phyloP scores from a whole-genome alignment of 2,888 invertebrate species.

The Drosophila neonasuta region DNA sequence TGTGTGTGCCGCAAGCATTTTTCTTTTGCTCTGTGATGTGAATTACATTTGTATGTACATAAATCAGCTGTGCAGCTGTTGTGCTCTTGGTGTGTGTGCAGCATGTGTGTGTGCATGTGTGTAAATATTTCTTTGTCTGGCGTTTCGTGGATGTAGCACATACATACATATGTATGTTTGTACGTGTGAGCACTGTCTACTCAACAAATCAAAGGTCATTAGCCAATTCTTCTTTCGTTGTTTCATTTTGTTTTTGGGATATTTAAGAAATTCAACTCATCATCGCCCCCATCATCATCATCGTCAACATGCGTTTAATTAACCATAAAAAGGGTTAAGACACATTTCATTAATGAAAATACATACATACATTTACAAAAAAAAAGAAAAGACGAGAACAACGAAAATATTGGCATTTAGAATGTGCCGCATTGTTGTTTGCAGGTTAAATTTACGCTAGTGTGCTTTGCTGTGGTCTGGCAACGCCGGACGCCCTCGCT shows the following conservation, averaged over 20 bases:
- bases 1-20: constrained; percentile 8
- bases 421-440: constrained; percentile 35
- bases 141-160: constrained; percentile 37
- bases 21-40: constrained; percentile 28
- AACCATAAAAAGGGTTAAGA: constrained; percentile 14
- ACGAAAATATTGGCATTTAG: constrained; percentile 26
- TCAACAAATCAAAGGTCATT: constrained; percentile 60
- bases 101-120: constrained; percentile 7
- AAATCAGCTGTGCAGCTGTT: constrained; percentile 60
- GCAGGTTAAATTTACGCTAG: constrained; percentile 47
- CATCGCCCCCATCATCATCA: neutral
- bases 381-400: constrained; percentile 1
- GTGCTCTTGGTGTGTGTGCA: constrained; percentile 10
- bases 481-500: constrained; percentile 49
- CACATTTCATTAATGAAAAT: constrained; percentile 27
- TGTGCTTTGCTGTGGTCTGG: constrained; percentile 43
- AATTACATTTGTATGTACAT: constrained; percentile 31
- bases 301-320: constrained; percentile 18
- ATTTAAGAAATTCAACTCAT: constrained; percentile 8
- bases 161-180: constrained; percentile 2
- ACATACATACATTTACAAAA: constrained; percentile 3
- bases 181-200: constrained; percentile 21
- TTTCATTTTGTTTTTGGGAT: constrained; percentile 9
- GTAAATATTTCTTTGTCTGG: constrained; percentile 49
- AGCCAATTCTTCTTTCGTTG: constrained; percentile 39